Percentiles rank a stretch among this genome's conserved stretches.
phyloP scores from a whole-genome alignment of 2,797 vertebrate species.

The Chiroxiphia lanceolata region DNA sequence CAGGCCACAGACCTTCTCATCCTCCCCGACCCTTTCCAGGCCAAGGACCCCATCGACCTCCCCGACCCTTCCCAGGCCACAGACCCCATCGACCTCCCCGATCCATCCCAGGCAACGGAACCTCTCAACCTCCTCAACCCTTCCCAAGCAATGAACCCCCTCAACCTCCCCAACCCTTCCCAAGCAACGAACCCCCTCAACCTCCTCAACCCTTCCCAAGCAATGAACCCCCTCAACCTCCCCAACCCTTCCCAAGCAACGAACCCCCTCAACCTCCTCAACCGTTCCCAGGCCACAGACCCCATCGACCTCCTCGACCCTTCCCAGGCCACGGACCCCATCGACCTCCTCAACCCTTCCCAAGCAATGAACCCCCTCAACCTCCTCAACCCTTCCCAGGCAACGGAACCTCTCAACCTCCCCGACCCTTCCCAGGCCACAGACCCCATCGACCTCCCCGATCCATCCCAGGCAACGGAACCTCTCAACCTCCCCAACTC shows the following conservation, averaged over 20 bases:
- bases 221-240: accelerated
- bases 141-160: accelerated
- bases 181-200: background rate
- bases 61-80: background rate
- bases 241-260: accelerated
- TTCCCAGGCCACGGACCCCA: no score
- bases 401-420: background rate
- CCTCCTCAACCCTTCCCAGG: no score
- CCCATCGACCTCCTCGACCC: accelerated
- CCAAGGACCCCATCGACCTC: background rate
- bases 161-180: background rate
- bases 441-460: accelerated
- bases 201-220: background rate
- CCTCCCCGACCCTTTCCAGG: accelerated
- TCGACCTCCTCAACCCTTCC: background rate
- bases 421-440: background rate
- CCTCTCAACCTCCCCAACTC: background rate
- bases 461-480: accelerated
- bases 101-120: background rate
- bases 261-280: background rate
- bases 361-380: constrained; percentile 25
- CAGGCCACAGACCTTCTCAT: background rate
- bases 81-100: accelerated
- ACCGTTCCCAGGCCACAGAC: background rate
- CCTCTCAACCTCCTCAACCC: background rate